These are phyloP conservation scores for Danionella cerebrum DNA, from an alignment of 2,113 vertebrate species.

Conservation along the genomic window DNA sequence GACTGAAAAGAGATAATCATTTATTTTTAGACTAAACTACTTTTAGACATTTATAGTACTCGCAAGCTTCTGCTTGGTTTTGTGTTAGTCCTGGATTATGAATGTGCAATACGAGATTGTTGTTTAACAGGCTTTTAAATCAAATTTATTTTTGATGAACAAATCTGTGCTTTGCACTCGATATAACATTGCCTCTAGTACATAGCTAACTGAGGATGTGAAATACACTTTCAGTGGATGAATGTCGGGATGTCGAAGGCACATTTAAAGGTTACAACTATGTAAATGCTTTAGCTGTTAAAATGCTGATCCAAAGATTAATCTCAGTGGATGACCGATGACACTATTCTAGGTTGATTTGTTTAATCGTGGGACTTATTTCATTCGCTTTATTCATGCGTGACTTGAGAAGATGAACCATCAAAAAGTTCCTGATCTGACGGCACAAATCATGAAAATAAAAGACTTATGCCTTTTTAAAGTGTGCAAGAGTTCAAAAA, in stretches of 20 bases:
- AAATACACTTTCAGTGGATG: too few species aligned
- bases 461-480: too few species aligned
- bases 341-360: slow-evolving; percentile 12
- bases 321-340: slow-evolving; percentile 33
- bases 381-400: too few species aligned
- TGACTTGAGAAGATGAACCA: too few species aligned
- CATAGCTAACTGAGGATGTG: neutral
- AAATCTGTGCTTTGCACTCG: too few species aligned
- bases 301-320: slow-evolving; percentile 57
- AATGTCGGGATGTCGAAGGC: too few species aligned
- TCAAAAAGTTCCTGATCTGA: too few species aligned
- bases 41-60: slow-evolving; percentile 4
- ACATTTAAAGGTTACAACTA: neutral
- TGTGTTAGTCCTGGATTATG: neutral
- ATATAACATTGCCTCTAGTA: too few species aligned
- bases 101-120: slow-evolving; percentile 9
- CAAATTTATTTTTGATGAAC: too few species aligned
- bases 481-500: too few species aligned
- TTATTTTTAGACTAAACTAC: slow-evolving; percentile 27
- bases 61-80: slow-evolving; percentile 1
- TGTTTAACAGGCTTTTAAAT: too few species aligned
- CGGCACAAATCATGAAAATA: too few species aligned
- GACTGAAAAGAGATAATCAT: slow-evolving; percentile 11
- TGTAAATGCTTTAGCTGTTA: neutral
- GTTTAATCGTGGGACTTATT: neutral